Conservation (phyloP, 2,888 invertebrate species). For the Crepidodera aurea region DNA sequence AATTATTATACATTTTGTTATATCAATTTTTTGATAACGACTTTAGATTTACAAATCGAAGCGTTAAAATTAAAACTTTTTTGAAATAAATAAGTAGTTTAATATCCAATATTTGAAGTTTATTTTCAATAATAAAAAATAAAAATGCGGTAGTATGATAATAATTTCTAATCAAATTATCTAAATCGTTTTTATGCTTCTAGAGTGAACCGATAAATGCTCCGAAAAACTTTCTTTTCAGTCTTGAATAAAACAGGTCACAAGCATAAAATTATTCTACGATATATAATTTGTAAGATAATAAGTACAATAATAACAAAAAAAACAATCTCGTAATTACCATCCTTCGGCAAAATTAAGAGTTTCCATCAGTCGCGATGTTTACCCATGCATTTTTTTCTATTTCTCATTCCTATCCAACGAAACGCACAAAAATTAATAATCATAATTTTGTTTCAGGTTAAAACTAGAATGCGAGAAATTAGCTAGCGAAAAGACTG, state of each 20-base stretch:
- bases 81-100: too few relatives aligned
- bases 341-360: background rate
- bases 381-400: conserved; percentile 8
- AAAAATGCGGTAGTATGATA: too few relatives aligned
- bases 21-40: too few relatives aligned
- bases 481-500: conserved; percentile 84
- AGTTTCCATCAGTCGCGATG: background rate
- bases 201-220: too few relatives aligned
- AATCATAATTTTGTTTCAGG: conserved; percentile 65
- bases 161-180: too few relatives aligned
- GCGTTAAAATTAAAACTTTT: too few relatives aligned
- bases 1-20: too few relatives aligned
- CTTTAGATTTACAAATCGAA: too few relatives aligned
- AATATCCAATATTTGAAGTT: too few relatives aligned
- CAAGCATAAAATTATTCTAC: background rate
- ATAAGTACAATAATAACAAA: background rate
- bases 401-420: conserved; percentile 12
- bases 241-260: background rate
- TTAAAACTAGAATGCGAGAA: conserved; percentile 87
- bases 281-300: background rate
- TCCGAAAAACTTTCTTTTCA: background rate
- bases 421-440: conserved; percentile 25
- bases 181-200: too few relatives aligned
- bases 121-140: too few relatives aligned
- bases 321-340: background rate